Conservation (phyloP, 1,140 invertebrate genomes). For the Drosophila navojoa region DNA sequence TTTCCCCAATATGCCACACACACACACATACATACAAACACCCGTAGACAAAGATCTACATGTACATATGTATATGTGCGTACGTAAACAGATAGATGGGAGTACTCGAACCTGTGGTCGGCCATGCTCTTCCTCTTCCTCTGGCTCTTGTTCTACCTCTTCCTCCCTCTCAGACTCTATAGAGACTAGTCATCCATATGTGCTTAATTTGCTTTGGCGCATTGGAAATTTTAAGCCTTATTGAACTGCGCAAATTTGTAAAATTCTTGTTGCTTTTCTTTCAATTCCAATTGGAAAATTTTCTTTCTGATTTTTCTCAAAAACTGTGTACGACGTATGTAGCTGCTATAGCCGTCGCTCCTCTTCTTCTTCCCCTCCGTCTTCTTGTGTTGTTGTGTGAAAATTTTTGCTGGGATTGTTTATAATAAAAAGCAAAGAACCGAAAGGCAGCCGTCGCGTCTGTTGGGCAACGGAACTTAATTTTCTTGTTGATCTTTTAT, state of each 20-base stretch:
- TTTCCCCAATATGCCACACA: conserved; percentile 27
- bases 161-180: neutral
- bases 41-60: neutral
- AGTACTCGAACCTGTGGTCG: neutral
- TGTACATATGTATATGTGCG: neutral
- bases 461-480: conserved; percentile 68
- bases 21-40: neutral
- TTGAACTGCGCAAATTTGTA: conserved; percentile 69
- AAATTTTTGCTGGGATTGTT: conserved; percentile 59
- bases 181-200: conserved; percentile 25
- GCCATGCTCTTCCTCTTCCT: neutral
- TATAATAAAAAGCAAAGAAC: conserved; percentile 69
- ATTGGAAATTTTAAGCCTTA: conserved; percentile 38
- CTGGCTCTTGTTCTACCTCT: no score
- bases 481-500: conserved; percentile 24
- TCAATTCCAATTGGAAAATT: conserved; percentile 9
- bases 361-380: conserved; percentile 31
- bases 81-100: neutral
- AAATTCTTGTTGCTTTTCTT: conserved; percentile 36
- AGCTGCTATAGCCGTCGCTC: conserved; percentile 14
- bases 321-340: conserved; percentile 32
- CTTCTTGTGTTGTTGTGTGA: conserved; percentile 18
- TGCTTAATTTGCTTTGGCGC: conserved; percentile 29
- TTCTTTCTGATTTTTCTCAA: conserved; percentile 54
- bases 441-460: conserved; percentile 47